Conservation (phyloP, 2,888 invertebrate genomes). For the Priocnemis perturbator region DNA sequence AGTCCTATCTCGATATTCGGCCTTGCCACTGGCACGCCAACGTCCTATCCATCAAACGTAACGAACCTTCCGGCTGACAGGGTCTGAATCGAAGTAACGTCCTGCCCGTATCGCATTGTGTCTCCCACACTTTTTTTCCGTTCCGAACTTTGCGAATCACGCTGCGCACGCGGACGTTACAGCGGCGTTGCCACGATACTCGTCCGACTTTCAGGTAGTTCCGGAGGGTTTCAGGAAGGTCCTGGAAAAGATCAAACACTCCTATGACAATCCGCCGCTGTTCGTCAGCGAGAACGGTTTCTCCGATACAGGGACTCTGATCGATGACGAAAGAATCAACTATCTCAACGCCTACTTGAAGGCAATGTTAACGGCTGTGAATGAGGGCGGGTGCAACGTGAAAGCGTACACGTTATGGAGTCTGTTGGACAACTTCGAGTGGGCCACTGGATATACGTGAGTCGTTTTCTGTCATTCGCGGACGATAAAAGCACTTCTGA, state of each 20-base stretch:
- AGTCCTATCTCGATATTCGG: too few relatives aligned
- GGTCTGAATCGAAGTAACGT: too few relatives aligned
- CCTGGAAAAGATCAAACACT: constrained; percentile 70
- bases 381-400: constrained; percentile 74
- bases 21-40: too few relatives aligned
- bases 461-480: constrained; percentile 36
- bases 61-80: too few relatives aligned
- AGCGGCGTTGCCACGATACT: too few relatives aligned
- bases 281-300: constrained; percentile 80
- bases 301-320: constrained; percentile 75
- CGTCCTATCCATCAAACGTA: too few relatives aligned
- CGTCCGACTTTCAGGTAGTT: constrained; percentile 57
- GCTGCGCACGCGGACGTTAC: too few relatives aligned
- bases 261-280: constrained; percentile 78
- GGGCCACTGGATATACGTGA: constrained; percentile 73
- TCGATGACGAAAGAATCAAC: constrained; percentile 74
- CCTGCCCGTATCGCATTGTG: too few relatives aligned
- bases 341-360: constrained; percentile 62
- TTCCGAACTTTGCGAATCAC: too few relatives aligned
- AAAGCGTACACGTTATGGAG: constrained; percentile 75
- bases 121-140: too few relatives aligned
- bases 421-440: constrained; percentile 76
- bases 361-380: constrained; percentile 60
- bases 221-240: constrained; percentile 74
- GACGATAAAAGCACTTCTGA: too few relatives aligned